Evolutionary conservation across 2,888 invertebrate species (phyloP).

Genomic region (Romanomermis culicivorax): DNA sequence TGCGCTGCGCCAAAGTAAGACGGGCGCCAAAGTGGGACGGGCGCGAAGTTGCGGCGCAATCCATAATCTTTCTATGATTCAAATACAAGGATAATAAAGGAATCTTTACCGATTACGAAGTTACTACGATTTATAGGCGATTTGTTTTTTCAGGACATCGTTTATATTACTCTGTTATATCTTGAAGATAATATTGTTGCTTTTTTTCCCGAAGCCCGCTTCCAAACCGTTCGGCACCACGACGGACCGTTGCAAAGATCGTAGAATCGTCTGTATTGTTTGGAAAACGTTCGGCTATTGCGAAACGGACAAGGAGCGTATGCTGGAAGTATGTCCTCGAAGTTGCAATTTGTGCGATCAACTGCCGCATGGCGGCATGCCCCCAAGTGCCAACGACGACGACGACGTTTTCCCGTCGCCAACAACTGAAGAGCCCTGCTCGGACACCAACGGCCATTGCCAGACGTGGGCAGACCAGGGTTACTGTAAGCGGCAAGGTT

Average conservation of each 20-base stretch:
- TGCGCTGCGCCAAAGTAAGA: too few relatives aligned
- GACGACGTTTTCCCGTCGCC: neutral
- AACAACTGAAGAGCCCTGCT: neutral
- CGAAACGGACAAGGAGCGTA: neutral
- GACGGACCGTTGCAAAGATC: neutral
- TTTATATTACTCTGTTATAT: neutral
- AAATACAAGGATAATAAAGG: too few relatives aligned
- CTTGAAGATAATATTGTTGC: neutral
- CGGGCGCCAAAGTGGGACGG: too few relatives aligned
- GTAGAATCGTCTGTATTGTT: neutral
- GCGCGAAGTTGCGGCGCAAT: too few relatives aligned
- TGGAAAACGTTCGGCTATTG: slow-evolving; percentile 3
- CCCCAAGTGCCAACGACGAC: neutral
- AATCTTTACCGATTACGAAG: too few relatives aligned
- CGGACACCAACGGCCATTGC: slow-evolving; percentile 1
- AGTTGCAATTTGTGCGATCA: slow-evolving; percentile 3
- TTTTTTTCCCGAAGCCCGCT: neutral
- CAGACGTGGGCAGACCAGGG: neutral
- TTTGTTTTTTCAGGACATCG: neutral
- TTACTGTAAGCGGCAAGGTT: neutral
- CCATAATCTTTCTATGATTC: too few relatives aligned
- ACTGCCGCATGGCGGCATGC: neutral
- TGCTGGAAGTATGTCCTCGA: neutral
- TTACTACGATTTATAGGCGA: neutral
- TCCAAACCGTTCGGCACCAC: too few relatives aligned